phyloP scores from a whole-genome alignment of 1,140 invertebrate species.

The Temnothorax nylanderi region DNA sequence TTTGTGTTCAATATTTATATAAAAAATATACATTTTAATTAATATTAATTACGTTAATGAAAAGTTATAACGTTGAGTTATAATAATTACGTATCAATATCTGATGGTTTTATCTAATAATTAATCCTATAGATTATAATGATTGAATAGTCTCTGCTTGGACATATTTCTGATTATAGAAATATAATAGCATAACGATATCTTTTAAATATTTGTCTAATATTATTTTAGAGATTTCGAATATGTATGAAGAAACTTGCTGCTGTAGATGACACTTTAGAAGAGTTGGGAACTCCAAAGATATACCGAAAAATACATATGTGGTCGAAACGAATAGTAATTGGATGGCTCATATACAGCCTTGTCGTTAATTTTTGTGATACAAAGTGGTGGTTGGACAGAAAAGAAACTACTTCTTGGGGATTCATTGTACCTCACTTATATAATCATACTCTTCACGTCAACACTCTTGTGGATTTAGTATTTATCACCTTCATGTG shows the following conservation, averaged over 20 bases:
- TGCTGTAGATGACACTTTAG: slow-evolving; percentile 12
- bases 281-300: not conserved
- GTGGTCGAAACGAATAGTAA: not conserved
- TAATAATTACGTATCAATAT: too few relatives aligned
- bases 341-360: not conserved
- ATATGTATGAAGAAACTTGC: slow-evolving; percentile 3
- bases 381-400: not conserved
- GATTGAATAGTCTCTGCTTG: too few relatives aligned
- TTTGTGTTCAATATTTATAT: not conserved
- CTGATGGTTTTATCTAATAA: too few relatives aligned
- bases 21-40: not conserved
- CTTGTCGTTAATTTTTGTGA: not conserved
- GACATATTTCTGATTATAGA: too few relatives aligned
- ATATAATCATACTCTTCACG: not conserved
- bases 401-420: not conserved
- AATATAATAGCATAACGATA: too few relatives aligned
- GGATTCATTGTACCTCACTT: not conserved
- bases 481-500: not conserved
- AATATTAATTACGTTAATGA: not conserved
- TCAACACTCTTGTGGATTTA: not conserved
- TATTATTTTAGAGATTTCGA: not conserved
- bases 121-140: too few relatives aligned
- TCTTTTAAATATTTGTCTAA: not conserved
- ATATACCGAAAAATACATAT: not conserved
- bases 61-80: not conserved